phyloP scores from a whole-genome alignment of 2,888 invertebrate species.

The Linhomoeus sp. region DNA sequence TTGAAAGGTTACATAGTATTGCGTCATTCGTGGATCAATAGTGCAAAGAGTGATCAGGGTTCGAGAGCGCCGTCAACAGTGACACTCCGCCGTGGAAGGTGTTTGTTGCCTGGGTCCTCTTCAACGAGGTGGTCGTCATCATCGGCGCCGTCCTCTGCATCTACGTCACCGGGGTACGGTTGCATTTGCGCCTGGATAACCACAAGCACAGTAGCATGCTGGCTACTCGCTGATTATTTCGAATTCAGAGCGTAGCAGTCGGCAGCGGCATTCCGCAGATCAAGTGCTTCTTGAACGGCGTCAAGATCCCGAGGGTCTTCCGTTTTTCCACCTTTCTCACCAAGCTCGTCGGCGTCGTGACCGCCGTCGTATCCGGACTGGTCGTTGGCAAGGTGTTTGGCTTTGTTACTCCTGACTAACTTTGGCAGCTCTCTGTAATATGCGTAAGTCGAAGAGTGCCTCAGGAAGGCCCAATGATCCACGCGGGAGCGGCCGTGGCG shows the following conservation, averaged over 20 bases:
- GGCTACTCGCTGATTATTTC: no score
- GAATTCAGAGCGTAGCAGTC: no score
- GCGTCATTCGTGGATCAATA: no score
- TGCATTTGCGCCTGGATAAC: no score
- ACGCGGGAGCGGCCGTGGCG: slow-evolving; percentile 81
- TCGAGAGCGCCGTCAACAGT: no score
- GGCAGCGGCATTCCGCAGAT: slow-evolving; percentile 92
- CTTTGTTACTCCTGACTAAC: no score
- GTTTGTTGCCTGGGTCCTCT: not conserved
- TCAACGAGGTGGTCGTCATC: not conserved
- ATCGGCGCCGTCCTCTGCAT: slow-evolving; percentile 5
- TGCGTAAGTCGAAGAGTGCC: no score
- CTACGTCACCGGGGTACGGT: not conserved
- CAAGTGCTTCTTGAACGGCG: slow-evolving; percentile 84
- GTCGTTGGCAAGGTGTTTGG: slow-evolving; percentile 65
- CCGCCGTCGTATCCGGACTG: slow-evolving; percentile 73
- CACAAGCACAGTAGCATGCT: no score
- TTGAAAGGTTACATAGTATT: no score
- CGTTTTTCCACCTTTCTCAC: slow-evolving; percentile 60
- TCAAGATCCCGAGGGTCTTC: slow-evolving; percentile 76
- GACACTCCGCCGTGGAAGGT: no score
- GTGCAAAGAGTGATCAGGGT: no score
- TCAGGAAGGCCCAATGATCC: slow-evolving; percentile 95
- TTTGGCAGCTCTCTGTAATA: no score
- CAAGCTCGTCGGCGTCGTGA: slow-evolving; percentile 69